A percentile compares a stretch with the other conserved stretches of the same genome.
Conservation (phyloP, 2,888 invertebrate species). For the Oxystoma pomonae region DNA sequence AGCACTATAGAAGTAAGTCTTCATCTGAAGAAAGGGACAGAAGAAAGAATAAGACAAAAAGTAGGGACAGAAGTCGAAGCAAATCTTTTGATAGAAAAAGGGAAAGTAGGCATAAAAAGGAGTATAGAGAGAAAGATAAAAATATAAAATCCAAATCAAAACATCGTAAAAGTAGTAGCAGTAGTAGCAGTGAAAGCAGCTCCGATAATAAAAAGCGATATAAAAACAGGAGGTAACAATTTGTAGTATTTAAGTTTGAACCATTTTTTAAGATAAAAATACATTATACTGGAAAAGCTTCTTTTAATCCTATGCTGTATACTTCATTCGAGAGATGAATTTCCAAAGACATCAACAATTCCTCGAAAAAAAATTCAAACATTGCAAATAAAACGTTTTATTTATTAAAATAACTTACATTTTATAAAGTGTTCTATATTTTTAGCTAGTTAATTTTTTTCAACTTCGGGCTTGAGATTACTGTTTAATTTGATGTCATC, state of each 20-base stretch:
- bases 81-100: conserved; percentile 21
- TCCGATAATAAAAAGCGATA: conserved; percentile 10
- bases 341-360: too few relatives aligned
- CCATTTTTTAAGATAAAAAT: too few relatives aligned
- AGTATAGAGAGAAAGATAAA: conserved; percentile 9
- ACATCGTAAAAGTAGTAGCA: conserved; percentile 20
- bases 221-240: neutral
- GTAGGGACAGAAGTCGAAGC: conserved; percentile 21
- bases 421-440: too few relatives aligned
- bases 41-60: conserved; percentile 11
- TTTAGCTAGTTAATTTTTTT: too few relatives aligned
- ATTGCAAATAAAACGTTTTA: too few relatives aligned
- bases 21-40: conserved; percentile 17
- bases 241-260: neutral
- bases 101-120: conserved; percentile 17
- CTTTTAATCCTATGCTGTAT: too few relatives aligned
- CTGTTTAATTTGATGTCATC: too few relatives aligned
- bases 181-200: conserved; percentile 15
- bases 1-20: neutral
- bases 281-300: too few relatives aligned
- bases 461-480: too few relatives aligned
- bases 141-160: conserved; percentile 25
- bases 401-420: too few relatives aligned
- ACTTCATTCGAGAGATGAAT: too few relatives aligned
- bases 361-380: too few relatives aligned